Percentiles rank a stretch among this genome's conserved stretches.
These are phyloP conservation scores for Geophilus truncorum DNA, from an alignment of 2,888 invertebrate species.

Conservation along the genomic window DNA sequence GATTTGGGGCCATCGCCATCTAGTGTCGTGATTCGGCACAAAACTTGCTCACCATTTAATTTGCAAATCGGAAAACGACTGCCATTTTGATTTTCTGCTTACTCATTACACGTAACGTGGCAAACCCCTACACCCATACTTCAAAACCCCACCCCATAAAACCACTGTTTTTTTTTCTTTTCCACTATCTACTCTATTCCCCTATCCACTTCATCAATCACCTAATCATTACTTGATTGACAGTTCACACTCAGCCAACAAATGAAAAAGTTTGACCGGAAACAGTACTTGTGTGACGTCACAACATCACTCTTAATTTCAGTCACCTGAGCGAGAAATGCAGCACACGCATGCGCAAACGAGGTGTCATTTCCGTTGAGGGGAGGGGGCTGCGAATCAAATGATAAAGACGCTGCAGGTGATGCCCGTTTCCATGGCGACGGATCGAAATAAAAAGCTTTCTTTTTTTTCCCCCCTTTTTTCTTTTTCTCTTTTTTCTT, in stretches of 20 bases:
- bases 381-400: neutral
- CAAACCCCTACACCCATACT: neutral
- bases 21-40: neutral
- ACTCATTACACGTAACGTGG: neutral
- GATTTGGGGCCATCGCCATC: neutral
- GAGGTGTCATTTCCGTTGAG: constrained; percentile 3
- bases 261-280: constrained; percentile 20
- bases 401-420: neutral
- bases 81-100: constrained; percentile 7
- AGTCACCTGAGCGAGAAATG: neutral
- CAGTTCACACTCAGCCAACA: neutral
- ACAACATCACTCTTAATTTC: neutral
- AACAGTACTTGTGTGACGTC: neutral
- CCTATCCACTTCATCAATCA: neutral
- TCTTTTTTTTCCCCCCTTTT: neutral
- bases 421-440: neutral
- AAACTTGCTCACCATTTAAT: neutral
- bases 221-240: neutral
- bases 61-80: neutral
- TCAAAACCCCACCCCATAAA: neutral
- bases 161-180: too few species aligned
- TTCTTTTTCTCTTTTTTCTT: neutral
- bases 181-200: neutral
- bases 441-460: neutral
- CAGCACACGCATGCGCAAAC: neutral